These are phyloP conservation scores for Spodoptera frugiperda DNA, from an alignment of 1,140 invertebrate species.

Conservation along the genomic window DNA sequence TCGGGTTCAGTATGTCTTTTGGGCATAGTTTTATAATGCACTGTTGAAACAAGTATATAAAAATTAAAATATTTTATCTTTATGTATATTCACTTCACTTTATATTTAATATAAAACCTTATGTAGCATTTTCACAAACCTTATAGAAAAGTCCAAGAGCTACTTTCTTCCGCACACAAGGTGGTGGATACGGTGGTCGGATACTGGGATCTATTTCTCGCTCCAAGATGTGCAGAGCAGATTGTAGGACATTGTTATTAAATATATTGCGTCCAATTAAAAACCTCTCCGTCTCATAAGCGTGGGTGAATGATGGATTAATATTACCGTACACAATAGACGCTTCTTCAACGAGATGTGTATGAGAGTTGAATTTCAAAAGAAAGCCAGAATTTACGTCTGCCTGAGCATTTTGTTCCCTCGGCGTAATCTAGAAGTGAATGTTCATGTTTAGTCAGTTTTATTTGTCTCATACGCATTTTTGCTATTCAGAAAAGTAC, in stretches of 20 bases:
- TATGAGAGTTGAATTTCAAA: slow-evolving; percentile 85
- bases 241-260: slow-evolving; percentile 80
- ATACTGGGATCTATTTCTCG: slow-evolving; percentile 88
- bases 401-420: slow-evolving; percentile 90
- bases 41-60: slow-evolving; percentile 46
- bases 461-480: not conserved
- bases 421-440: slow-evolving; percentile 86
- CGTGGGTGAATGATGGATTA: slow-evolving; percentile 89
- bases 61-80: not conserved
- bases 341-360: slow-evolving; percentile 75
- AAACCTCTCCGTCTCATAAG: slow-evolving; percentile 88
- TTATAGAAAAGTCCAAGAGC: slow-evolving; percentile 90
- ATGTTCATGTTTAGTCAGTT: slow-evolving; percentile 6
- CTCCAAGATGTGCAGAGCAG: slow-evolving; percentile 86
- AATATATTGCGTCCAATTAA: slow-evolving; percentile 86
- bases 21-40: slow-evolving; percentile 60
- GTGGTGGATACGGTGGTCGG: slow-evolving; percentile 87
- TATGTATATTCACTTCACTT: too few species aligned
- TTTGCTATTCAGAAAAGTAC: not conserved
- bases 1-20: slow-evolving; percentile 49
- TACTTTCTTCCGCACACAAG: slow-evolving; percentile 88
- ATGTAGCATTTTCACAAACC: slow-evolving; percentile 84
- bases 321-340: slow-evolving; percentile 88
- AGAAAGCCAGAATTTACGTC: slow-evolving; percentile 90
- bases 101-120: too few species aligned